Evolutionary conservation across 2,888 invertebrate species (phyloP), one percentile per base, ranked within the genome.

Genomic region (Athetis lepigone): DNA sequence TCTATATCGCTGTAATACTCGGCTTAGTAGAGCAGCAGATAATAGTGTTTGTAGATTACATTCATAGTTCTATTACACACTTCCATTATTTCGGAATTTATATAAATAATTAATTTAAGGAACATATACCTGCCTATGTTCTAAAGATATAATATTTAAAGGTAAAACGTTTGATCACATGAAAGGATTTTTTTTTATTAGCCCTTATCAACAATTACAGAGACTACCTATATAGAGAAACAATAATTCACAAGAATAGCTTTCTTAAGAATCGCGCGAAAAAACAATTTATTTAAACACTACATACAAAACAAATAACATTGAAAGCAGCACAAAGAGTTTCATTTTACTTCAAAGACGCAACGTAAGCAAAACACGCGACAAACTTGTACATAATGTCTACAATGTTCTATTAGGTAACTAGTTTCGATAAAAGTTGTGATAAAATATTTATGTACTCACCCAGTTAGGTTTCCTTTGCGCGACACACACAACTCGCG

Each of bases 401-500:
- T 57, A 52, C 42, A 61, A 45, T 46, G 56, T 55, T 57, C 46
- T 51, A 55, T 43, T 68, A 68, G 46, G 45, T 64, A 58, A 67
- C 55, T 64, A 76, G 56, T 70, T 66, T 72, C 56, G 58, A 77
- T 65, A 79, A 85, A 85, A 85, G 79, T 84, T 82, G 64, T 71
- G 71, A 84, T 79, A 47, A 83, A 82, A 84, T 86, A 85, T 84
- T 81, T 85, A 82, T 80, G 77, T 83, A 87, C 90, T 89, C 82
- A 91, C 91, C 85, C 76, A 81, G 69, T 82, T 84, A 83, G 84
- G 81, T 79, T 85, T 82, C 81, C 81, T 81, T 81, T 84, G 85
- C 86, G 86, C 81, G 84, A 84, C 88, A 88, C 85, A 86, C 79
- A 70, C 69, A 79, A 77, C 80, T 83, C 79, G 82, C 73, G 77